Percentiles rank a stretch among this genome's conserved stretches.
Evolutionary conservation across 1,140 invertebrate species (phyloP).

Genomic region (Diuraphis noxia): DNA sequence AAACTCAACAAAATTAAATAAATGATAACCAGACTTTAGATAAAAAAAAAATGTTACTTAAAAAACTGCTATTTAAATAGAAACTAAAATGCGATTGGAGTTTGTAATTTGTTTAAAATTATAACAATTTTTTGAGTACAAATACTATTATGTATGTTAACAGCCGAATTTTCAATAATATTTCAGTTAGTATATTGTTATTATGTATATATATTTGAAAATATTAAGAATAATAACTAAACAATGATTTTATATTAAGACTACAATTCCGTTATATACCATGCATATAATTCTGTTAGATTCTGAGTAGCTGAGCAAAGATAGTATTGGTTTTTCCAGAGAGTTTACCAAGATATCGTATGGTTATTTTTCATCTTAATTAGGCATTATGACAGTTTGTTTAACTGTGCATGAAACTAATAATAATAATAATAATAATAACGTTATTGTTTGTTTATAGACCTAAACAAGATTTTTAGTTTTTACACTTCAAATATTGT

Average conservation of each 20-base stretch:
- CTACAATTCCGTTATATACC: background rate
- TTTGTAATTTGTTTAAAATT: background rate
- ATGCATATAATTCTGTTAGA: background rate
- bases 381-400: no score
- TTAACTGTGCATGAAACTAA: no score
- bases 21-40: background rate
- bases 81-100: background rate
- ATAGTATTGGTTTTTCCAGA: background rate
- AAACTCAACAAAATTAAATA: background rate
- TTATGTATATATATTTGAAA: background rate
- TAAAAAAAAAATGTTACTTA: background rate
- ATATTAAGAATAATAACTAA: background rate
- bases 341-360: no score
- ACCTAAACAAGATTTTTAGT: no score
- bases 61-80: background rate
- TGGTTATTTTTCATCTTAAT: no score
- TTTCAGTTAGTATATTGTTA: background rate
- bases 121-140: background rate
- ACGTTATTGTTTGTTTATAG: no score
- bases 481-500: no score
- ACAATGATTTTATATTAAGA: background rate
- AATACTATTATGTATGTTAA: background rate
- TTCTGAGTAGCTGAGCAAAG: background rate
- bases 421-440: no score
- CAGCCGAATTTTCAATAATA: background rate